Evolutionary conservation across 2,113 vertebrate genomes (phyloP), one percentile per base, ranked within the genome.

Genomic region (Xyrauchen texanus): DNA sequence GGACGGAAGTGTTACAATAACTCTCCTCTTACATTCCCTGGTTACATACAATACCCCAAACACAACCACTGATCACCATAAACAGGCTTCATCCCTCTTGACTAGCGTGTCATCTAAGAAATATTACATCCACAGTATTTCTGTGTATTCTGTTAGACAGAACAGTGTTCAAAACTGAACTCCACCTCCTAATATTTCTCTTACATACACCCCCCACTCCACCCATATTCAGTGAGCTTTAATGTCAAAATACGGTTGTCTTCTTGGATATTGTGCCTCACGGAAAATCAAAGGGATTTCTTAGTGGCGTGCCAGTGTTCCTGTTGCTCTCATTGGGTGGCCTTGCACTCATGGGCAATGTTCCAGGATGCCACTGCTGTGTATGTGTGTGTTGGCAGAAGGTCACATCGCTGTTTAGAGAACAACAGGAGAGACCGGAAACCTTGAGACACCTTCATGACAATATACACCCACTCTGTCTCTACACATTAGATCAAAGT

Each of bases 251-350:
- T 5, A 52, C 9, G 9, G 51, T 52, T 52, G 47, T 49, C 7
- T 49, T 49, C 51, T 4, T 10, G 4, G 10, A 53, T 10, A 8
- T 21, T 61, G 21, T 66, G 53, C 60, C 52, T 55, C 5, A 15
- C 51, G 46, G 60, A 46, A 57, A 15, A 83, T 76, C 57, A 79
- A 55, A 42, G 11, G 4, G 10, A 81, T 86, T 89, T 88, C 82
- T 76, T 79, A 8, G 53, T 69, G 86, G 89, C 90, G 85, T 68
- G 82, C 76, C 87, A 89, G 87, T 88, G 88, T 89, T 90, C 87
- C 91, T 91, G 91, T 92, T 90, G 90, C 88, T 92, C 89, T 87
- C 84, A 82, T 21, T 79, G 78, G 79, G 75, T 74, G 34, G 78
- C 83, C 68, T 13, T 76, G 73, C 62, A 46, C 79, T 71, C 51